Evolutionary conservation across 1,140 invertebrate species (phyloP).

Genomic region (Aphis gossypii): DNA sequence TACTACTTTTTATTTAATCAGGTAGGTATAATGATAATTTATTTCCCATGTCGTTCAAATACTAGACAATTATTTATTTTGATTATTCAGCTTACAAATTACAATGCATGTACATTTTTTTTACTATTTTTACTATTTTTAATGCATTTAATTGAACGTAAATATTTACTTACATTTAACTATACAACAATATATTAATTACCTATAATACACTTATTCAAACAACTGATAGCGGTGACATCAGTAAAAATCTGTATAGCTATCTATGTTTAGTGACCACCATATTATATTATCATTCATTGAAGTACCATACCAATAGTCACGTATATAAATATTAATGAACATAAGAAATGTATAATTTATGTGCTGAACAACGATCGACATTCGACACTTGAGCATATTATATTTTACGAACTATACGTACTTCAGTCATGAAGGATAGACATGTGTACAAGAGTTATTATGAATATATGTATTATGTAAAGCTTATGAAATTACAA

Average conservation of each 20-base stretch:
- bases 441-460: neutral
- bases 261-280: neutral
- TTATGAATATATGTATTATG: neutral
- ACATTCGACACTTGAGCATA: neutral
- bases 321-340: neutral
- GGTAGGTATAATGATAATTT: no score
- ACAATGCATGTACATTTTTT: no score
- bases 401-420: neutral
- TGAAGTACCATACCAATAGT: neutral
- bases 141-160: neutral
- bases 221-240: neutral
- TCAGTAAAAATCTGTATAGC: neutral
- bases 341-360: neutral
- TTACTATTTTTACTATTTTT: neutral
- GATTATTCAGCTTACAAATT: neutral
- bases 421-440: neutral
- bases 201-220: neutral
- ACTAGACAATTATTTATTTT: no score
- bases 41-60: no score
- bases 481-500: neutral
- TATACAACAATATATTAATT: neutral
- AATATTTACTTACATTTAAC: neutral
- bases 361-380: neutral
- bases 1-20: no score
- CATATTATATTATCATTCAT: constrained; percentile 1